These are phyloP conservation scores for Mycalesis mineus DNA, from an alignment of 2,888 invertebrate genomes.

Conservation along the genomic window DNA sequence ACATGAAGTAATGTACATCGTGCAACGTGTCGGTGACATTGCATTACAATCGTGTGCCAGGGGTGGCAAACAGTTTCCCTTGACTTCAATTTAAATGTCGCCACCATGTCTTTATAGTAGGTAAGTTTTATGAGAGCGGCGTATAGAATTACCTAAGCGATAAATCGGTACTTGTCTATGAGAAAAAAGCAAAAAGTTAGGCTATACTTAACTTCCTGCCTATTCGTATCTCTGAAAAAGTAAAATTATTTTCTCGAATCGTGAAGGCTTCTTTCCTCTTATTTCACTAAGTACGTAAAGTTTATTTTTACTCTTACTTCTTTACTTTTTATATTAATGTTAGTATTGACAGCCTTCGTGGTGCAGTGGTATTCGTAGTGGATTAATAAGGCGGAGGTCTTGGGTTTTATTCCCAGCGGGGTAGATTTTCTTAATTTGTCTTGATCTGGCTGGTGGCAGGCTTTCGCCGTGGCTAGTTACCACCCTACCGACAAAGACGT, in stretches of 20 bases:
- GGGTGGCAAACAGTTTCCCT: slow-evolving; percentile 11
- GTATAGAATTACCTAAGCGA: slow-evolving; percentile 1
- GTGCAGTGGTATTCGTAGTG: no score
- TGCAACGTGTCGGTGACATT: neutral
- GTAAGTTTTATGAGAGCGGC: slow-evolving; percentile 18
- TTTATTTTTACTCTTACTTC: no score
- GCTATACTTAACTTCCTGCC: neutral
- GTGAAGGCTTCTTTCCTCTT: no score
- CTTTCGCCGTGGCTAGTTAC: no score
- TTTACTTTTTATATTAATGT: no score
- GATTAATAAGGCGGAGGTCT: no score
- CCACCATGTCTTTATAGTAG: slow-evolving; percentile 19
- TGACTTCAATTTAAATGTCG: slow-evolving; percentile 20
- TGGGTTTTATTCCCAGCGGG: no score
- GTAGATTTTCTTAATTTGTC: no score
- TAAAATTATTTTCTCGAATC: neutral
- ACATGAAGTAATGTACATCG: slow-evolving; percentile 12
- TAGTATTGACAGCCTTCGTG: no score
- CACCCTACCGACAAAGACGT: no score
- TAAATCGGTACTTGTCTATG: neutral
- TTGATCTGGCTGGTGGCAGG: no score
- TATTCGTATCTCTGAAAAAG: neutral
- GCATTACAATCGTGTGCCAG: neutral
- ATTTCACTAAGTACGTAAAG: no score
- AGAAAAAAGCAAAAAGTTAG: neutral